phyloP scores from a whole-genome alignment of 2,888 invertebrate species.

The Drosophila greeni region DNA sequence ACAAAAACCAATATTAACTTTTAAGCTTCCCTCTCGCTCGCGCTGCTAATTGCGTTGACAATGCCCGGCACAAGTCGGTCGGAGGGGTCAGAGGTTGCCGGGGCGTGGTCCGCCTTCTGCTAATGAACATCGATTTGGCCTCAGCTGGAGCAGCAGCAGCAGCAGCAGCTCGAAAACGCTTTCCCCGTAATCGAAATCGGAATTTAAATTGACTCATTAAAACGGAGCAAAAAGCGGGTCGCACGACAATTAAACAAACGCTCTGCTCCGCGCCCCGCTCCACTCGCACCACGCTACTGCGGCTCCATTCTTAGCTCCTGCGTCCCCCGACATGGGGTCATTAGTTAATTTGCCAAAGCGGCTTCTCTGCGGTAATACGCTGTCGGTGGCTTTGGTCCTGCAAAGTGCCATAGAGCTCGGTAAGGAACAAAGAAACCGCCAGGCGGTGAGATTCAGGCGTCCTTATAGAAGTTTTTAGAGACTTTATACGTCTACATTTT shows the following conservation, averaged over 20 bases:
- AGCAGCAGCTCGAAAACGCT: conserved; percentile 42
- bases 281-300: background rate
- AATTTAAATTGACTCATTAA: conserved; percentile 75
- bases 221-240: conserved; percentile 70
- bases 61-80: conserved; percentile 48
- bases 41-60: conserved; percentile 66
- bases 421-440: conserved; percentile 31
- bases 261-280: conserved; percentile 12
- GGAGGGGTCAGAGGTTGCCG: conserved; percentile 38
- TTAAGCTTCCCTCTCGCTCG: conserved; percentile 49
- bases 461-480: background rate
- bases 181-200: conserved; percentile 70
- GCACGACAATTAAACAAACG: conserved; percentile 72
- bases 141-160: conserved; percentile 45
- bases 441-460: background rate
- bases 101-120: conserved; percentile 55
- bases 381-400: conserved; percentile 19
- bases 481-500: background rate
- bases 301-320: conserved; percentile 23
- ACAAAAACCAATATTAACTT: conserved; percentile 60
- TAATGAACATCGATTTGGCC: conserved; percentile 74
- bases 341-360: conserved; percentile 71
- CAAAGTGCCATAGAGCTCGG: conserved; percentile 18
- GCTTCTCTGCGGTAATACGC: conserved; percentile 44
- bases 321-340: conserved; percentile 60